Evolutionary conservation across 1,140 invertebrate species (phyloP).

Genomic region (Meteorus sp.): DNA sequence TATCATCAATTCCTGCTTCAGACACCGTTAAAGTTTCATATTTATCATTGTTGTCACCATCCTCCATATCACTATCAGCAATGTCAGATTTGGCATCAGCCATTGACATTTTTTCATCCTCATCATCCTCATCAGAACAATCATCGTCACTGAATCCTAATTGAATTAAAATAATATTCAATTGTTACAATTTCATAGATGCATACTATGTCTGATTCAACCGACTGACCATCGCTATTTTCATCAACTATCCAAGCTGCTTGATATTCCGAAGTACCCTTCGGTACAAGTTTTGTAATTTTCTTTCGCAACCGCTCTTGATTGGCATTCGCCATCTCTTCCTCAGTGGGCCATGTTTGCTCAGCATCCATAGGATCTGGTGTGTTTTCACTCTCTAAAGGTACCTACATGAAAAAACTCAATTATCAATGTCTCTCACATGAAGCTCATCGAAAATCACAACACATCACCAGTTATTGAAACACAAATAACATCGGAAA

Average conservation of each 20-base stretch:
- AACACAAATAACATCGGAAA: slow-evolving; percentile 13
- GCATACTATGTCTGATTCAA: background rate
- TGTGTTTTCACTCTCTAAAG: slow-evolving; percentile 78
- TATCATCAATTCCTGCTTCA: slow-evolving; percentile 65
- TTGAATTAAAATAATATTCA: slow-evolving; percentile 34
- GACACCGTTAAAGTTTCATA: slow-evolving; percentile 71
- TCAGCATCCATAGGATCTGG: slow-evolving; percentile 92
- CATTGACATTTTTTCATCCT: slow-evolving; percentile 62
- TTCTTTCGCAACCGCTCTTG: slow-evolving; percentile 64
- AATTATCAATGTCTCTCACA: background rate
- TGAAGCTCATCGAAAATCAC: too few relatives aligned
- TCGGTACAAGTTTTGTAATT: slow-evolving; percentile 81
- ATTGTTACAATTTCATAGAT: background rate
- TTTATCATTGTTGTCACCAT: slow-evolving; percentile 63
- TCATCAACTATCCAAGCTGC: slow-evolving; percentile 91
- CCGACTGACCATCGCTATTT: slow-evolving; percentile 57
- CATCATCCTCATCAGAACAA: slow-evolving; percentile 30
- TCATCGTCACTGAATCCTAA: slow-evolving; percentile 42
- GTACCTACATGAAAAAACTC: slow-evolving; percentile 63
- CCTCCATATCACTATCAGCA: slow-evolving; percentile 59
- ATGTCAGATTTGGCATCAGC: too few relatives aligned
- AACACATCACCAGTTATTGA: too few relatives aligned
- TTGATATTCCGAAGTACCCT: slow-evolving; percentile 95
- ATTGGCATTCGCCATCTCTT: slow-evolving; percentile 79
- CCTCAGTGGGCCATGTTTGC: slow-evolving; percentile 94